Evolutionary conservation across 1,140 invertebrate species (phyloP).

Genomic region (Drosophila melanica): DNA sequence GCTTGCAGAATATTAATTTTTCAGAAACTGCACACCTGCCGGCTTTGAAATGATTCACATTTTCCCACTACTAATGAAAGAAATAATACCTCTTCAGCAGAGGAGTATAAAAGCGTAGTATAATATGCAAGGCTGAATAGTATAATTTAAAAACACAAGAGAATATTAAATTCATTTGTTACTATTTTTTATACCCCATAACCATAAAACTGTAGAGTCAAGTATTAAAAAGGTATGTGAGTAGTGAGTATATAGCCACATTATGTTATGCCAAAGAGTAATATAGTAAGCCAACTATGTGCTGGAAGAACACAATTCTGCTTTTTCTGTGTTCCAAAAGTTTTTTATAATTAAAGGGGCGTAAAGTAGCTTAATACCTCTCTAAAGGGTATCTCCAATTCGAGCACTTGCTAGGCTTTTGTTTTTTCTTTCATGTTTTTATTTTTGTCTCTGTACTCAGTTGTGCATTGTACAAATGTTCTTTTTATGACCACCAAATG

Average conservation of each 20-base stretch:
- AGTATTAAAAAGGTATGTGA: not conserved
- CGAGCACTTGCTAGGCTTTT: not conserved
- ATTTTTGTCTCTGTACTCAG: not conserved
- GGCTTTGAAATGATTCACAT: not conserved
- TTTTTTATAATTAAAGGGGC: too few species aligned
- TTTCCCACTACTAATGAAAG: slow-evolving; percentile 2
- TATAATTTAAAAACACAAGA: slow-evolving; percentile 2
- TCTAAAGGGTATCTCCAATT: not conserved
- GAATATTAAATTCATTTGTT: slow-evolving; percentile 16
- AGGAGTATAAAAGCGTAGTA: not conserved
- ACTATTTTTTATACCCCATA: slow-evolving; percentile 1
- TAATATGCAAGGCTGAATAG: not conserved
- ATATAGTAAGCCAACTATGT: too few species aligned
- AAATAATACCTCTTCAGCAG: not conserved
- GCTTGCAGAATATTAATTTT: not conserved
- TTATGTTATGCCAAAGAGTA: too few species aligned
- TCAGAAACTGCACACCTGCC: not conserved
- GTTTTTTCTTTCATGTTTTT: not conserved
- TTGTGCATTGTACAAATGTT: slow-evolving; percentile 44
- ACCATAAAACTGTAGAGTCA: not conserved
- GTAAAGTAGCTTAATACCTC: too few species aligned
- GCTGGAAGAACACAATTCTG: too few species aligned
- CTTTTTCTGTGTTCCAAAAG: too few species aligned
- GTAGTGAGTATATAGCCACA: too few species aligned
- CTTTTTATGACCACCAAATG: slow-evolving; percentile 54